phyloP scores from a whole-genome alignment of 2,113 vertebrate genomes.

The Anhinga rufa region DNA sequence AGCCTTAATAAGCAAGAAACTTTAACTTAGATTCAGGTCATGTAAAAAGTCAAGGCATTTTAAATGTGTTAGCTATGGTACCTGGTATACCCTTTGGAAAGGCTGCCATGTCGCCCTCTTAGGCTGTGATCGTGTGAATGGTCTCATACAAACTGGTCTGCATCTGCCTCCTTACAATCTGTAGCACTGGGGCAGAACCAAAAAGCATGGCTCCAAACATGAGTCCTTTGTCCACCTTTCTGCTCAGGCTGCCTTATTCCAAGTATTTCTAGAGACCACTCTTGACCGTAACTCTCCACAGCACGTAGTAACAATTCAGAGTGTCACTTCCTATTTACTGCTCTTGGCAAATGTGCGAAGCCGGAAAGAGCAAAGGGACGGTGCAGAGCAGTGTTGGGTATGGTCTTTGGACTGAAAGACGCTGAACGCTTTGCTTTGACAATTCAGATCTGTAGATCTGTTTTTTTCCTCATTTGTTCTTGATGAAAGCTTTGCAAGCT shows the following conservation, averaged over 20 bases:
- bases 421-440: background rate
- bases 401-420: background rate
- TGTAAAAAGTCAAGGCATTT: background rate
- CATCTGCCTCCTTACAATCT: background rate
- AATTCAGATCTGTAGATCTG: background rate
- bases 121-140: background rate
- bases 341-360: background rate
- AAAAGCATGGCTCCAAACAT: rapidly evolving
- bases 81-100: background rate
- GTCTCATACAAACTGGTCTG: background rate
- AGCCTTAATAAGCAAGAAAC: background rate
- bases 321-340: background rate
- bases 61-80: background rate
- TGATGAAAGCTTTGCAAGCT: background rate
- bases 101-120: rapidly evolving
- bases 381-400: background rate
- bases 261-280: background rate
- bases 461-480: background rate
- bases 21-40: background rate
- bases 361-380: background rate
- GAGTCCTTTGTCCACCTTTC: background rate
- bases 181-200: background rate
- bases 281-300: background rate
- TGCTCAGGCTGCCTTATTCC: background rate
- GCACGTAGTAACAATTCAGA: background rate